Conservation (phyloP, 1,140 invertebrate genomes). For the Sycophila sp. region DNA sequence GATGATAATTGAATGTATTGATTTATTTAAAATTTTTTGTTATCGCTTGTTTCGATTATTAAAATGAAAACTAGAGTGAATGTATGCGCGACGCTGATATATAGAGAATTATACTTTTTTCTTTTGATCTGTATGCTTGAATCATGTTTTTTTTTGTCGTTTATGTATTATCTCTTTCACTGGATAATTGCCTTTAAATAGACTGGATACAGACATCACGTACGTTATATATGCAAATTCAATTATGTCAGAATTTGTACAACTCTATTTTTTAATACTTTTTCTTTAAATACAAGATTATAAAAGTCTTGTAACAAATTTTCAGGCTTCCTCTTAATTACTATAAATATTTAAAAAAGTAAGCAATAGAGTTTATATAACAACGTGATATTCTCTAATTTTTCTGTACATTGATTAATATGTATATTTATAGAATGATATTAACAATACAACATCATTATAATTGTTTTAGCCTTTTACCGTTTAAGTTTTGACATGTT, state of each 20-base stretch:
- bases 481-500: constrained; percentile 58
- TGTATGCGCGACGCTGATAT: constrained; percentile 3
- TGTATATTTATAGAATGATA: constrained; percentile 45
- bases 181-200: constrained; percentile 5
- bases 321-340: constrained; percentile 25
- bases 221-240: constrained; percentile 20
- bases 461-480: constrained; percentile 49
- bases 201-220: constrained; percentile 12
- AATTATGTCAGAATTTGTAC: constrained; percentile 5
- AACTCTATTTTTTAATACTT: constrained; percentile 25
- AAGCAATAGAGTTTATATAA: constrained; percentile 7
- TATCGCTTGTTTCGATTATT: constrained; percentile 29
- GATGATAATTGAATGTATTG: constrained; percentile 22
- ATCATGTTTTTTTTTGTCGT: constrained; percentile 12
- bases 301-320: not conserved
- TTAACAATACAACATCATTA: constrained; percentile 47
- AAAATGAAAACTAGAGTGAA: constrained; percentile 32
- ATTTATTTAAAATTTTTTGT: constrained; percentile 29
- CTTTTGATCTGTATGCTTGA: too few relatives aligned
- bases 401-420: constrained; percentile 48
- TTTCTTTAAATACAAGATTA: constrained; percentile 20
- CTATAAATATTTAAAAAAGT: constrained; percentile 1
- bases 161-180: not conserved
- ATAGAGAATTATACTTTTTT: constrained; percentile 27
- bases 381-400: constrained; percentile 39